Percentiles rank a stretch among this genome's conserved stretches.
These are phyloP conservation scores for Invenusta paracnida DNA, from an alignment of 2,888 invertebrate species.

Conservation along the genomic window DNA sequence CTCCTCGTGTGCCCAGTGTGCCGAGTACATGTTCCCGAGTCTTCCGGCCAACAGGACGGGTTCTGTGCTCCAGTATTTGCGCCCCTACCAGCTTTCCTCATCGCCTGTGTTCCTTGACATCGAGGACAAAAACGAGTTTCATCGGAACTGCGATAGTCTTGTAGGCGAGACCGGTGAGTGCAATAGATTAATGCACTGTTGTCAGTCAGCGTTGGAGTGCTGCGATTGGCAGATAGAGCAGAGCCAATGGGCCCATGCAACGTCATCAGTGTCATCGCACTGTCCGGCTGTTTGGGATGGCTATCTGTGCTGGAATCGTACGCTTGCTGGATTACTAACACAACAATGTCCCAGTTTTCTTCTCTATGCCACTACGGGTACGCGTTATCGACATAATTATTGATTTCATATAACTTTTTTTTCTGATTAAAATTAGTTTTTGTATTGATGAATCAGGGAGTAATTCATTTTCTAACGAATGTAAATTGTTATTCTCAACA, in stretches of 20 bases:
- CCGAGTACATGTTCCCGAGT: not conserved
- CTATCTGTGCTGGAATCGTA: not conserved
- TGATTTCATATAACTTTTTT: too few species aligned
- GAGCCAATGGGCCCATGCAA: not conserved
- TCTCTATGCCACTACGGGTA: not conserved
- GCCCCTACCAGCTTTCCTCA: not conserved
- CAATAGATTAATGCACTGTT: not conserved
- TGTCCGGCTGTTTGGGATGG: slow-evolving; percentile 11
- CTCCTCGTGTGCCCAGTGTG: slow-evolving; percentile 5
- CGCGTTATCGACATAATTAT: too few species aligned
- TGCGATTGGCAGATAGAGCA: not conserved
- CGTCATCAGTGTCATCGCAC: not conserved
- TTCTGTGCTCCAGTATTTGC: not conserved
- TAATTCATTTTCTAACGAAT: too few species aligned
- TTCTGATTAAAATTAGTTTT: too few species aligned
- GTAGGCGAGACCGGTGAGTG: not conserved
- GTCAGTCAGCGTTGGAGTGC: not conserved
- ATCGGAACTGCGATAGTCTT: not conserved
- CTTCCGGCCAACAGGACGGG: not conserved
- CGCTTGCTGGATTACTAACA: not conserved
- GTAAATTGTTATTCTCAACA: too few species aligned
- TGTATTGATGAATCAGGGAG: too few species aligned
- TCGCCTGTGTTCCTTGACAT: not conserved
- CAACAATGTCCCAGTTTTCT: not conserved
- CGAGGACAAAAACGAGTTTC: not conserved